Percentiles rank a stretch among this genome's conserved stretches.
phyloP scores from a whole-genome alignment of 2,113 vertebrate species.

The Neopipo cinnamomea region DNA sequence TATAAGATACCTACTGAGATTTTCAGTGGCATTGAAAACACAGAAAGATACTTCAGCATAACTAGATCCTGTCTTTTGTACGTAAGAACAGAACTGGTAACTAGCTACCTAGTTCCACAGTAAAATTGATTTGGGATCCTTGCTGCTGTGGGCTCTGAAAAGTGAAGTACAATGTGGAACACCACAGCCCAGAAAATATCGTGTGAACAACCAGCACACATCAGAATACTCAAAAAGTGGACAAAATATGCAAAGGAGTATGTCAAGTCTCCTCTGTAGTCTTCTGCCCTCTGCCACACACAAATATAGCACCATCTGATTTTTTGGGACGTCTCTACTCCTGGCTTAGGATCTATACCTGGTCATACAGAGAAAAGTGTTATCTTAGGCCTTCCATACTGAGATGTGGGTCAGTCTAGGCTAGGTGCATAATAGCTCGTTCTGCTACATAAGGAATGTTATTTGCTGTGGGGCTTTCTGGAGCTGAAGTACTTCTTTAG shows the following conservation, averaged over 20 bases:
- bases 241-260: not conserved
- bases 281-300: not conserved
- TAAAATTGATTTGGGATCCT: not conserved
- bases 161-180: not conserved
- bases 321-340: not conserved
- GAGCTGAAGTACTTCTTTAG: not conserved
- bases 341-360: not conserved
- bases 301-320: not conserved
- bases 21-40: not conserved
- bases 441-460: not conserved
- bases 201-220: not conserved
- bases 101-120: not conserved
- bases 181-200: not conserved
- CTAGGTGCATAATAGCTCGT: not conserved
- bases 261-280: not conserved
- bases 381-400: not conserved
- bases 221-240: not conserved
- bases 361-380: not conserved
- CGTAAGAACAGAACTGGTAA: not conserved
- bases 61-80: not conserved
- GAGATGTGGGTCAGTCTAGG: not conserved
- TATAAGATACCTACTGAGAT: not conserved
- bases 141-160: not conserved
- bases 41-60: not conserved
- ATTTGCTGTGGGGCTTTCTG: not conserved